Percentiles rank a stretch among this genome's conserved stretches.
Conservation (phyloP, 2,113 vertebrate genomes). For the Nesogale talazaci region DNA sequence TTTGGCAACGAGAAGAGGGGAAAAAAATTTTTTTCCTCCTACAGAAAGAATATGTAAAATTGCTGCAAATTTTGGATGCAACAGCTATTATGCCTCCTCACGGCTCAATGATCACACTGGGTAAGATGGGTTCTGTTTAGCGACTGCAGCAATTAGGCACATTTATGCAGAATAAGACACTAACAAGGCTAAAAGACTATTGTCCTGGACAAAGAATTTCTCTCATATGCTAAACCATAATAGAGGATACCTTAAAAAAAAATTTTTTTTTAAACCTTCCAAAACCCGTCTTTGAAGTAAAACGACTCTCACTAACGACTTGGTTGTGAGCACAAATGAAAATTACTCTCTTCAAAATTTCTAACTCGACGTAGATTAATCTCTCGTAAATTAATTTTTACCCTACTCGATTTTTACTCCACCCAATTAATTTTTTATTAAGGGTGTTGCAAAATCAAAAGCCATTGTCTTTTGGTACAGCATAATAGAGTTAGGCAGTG, state of each 20-base stretch:
- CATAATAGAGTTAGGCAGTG: constrained; percentile 64
- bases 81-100: constrained; percentile 87
- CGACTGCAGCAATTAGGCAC: constrained; percentile 77
- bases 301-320: constrained; percentile 75
- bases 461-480: constrained; percentile 38
- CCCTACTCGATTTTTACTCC: no score
- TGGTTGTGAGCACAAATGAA: constrained; percentile 71
- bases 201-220: constrained; percentile 79
- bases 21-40: constrained; percentile 80
- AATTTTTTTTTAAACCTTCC: constrained; percentile 4
- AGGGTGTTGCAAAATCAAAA: constrained; percentile 64
- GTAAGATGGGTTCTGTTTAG: constrained; percentile 86
- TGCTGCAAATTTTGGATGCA: constrained; percentile 86
- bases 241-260: constrained; percentile 64
- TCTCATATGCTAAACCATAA: constrained; percentile 7
- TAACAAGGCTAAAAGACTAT: constrained; percentile 82
- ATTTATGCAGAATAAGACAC: constrained; percentile 82
- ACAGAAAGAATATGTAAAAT: constrained; percentile 89
- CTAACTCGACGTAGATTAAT: constrained; percentile 60
- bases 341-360: constrained; percentile 78
- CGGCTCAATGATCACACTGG: constrained; percentile 86
- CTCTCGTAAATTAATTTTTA: no score
- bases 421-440: constrained; percentile 81
- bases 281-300: constrained; percentile 74
- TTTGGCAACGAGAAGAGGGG: constrained; percentile 86